Evolutionary conservation across 2,113 vertebrate genomes (phyloP), one percentile per base, ranked within the genome.

Genomic region (Pollimyrus isidori): DNA sequence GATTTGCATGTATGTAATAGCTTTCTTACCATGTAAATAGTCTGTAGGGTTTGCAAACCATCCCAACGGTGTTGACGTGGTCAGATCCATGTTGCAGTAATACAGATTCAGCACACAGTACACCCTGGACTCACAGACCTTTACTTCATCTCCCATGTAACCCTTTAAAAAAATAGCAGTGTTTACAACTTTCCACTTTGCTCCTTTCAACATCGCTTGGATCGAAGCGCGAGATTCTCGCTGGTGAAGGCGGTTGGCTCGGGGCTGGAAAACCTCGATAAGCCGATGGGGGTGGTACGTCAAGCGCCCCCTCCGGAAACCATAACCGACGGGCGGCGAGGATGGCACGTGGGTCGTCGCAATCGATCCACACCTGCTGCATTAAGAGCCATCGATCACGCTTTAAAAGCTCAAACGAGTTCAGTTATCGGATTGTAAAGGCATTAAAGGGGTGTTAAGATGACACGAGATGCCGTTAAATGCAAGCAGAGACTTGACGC

Each of bases 301-400:
- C 42, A n/a, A 3, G 35, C 15, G 48, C 65, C 49, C 45, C 1
- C 62, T 23, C 35, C 69, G 39, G 45, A 85, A 50, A 17, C 76
- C 80, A 30, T 88, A 88, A 76, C 49, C 45, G 87, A 73, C 15
- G 82, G 53, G 46, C 17, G 52, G 56, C 35, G 45, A 9, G 87
- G 46, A 23, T 30, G 10, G 4, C 73, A 53, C 84, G 46, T 87
- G 85, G 30, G 13, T 52, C 87, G 35, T 86, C 76, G 23, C 19
- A 17, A 88, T 90, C 26, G 76, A 90, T 73, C 62, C n/a, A 48
- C 82, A 90, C 80, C 87, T 90, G 90, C 87, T 88, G 46, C 90
- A 85, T 86, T 69, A 88, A 90, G 62, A 42, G 58, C 80, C 45
- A 88, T 88, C 49, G 76, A 73, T 88, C 58, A 73, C 58, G 87